These are phyloP conservation scores for Orycteropus afer DNA, from an alignment of 2,113 vertebrate species.

Conservation along the genomic window DNA sequence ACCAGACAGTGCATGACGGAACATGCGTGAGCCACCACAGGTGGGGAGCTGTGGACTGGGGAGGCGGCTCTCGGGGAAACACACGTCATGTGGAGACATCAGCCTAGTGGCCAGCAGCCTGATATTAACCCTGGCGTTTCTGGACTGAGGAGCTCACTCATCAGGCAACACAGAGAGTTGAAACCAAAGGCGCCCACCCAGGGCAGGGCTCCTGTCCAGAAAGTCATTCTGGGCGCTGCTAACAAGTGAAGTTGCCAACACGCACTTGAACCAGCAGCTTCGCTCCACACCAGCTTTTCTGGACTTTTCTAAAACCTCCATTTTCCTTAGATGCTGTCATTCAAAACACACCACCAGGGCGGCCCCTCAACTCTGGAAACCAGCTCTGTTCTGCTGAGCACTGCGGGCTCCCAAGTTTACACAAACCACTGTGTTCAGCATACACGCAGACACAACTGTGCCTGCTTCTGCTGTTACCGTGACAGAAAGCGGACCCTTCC, in stretches of 20 bases:
- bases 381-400: constrained; percentile 16
- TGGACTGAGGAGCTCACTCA: fast-evolving
- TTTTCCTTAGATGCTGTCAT: constrained; percentile 46
- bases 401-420: not conserved
- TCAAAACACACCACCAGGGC: constrained; percentile 62
- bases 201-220: no score
- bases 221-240: not conserved
- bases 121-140: not conserved
- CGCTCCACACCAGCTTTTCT: fast-evolving
- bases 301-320: fast-evolving
- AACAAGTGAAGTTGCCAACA: not conserved
- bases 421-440: not conserved
- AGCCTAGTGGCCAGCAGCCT: constrained; percentile 47
- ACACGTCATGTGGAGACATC: constrained; percentile 46
- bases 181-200: not conserved
- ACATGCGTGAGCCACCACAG: constrained; percentile 58
- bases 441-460: not conserved
- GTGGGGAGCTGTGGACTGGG: constrained; percentile 44
- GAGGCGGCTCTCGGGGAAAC: not conserved
- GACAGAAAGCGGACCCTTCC: not conserved
- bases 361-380: constrained; percentile 54
- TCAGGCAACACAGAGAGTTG: fast-evolving
- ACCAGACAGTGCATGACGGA: constrained; percentile 60
- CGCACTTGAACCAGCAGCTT: fast-evolving
- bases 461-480: not conserved